Conservation (phyloP, 2,797 vertebrate species). For the Tolypeutes matacus region DNA sequence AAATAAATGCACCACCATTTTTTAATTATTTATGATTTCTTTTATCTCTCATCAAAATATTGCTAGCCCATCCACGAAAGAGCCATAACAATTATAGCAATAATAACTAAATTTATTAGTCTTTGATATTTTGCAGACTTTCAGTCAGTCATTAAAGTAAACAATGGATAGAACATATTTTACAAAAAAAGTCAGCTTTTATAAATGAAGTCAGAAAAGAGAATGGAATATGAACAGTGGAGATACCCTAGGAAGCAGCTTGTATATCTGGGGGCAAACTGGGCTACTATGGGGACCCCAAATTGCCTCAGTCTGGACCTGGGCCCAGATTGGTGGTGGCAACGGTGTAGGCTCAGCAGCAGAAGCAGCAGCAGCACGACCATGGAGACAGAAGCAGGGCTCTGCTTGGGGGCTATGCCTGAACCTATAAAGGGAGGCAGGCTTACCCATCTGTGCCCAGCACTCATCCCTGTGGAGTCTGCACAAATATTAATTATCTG, state of each 20-base stretch:
- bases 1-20: not conserved
- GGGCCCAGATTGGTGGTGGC: accelerated
- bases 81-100: too few species aligned
- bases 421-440: accelerated
- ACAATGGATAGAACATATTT: not conserved
- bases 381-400: too few species aligned
- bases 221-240: too few species aligned
- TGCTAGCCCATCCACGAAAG: not conserved
- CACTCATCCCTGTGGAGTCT: not conserved
- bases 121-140: not conserved
- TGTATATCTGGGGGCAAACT: not conserved
- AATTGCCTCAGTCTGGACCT: too few species aligned
- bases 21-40: not conserved
- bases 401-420: not conserved
- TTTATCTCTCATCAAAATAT: not conserved
- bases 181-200: not conserved
- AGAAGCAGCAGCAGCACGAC: not conserved
- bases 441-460: too few species aligned
- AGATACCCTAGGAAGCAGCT: too few species aligned
- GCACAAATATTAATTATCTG: not conserved
- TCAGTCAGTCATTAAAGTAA: not conserved
- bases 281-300: not conserved
- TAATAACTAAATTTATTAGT: not conserved
- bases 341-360: accelerated
- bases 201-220: not conserved